These are phyloP conservation scores for Drosophila ananassae DNA, from an alignment of 1,140 invertebrate species.

Conservation along the genomic window DNA sequence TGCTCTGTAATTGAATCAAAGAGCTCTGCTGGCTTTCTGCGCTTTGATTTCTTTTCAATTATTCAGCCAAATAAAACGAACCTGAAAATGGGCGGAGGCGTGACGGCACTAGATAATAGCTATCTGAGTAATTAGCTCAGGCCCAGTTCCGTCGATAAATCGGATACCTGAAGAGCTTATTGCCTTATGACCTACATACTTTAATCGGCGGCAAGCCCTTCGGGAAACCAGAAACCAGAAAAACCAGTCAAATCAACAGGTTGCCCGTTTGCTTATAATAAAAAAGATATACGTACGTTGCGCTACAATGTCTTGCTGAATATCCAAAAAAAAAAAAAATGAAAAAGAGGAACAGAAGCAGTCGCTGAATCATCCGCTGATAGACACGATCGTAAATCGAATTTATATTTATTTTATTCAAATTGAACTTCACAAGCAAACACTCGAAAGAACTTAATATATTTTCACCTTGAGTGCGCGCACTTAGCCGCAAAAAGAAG, in stretches of 20 bases:
- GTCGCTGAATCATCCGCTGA: slow-evolving; percentile 38
- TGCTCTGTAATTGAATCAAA: slow-evolving; percentile 43
- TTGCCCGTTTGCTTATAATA: slow-evolving; percentile 7
- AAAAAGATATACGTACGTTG: background rate
- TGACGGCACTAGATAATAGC: slow-evolving; percentile 41
- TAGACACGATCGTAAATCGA: slow-evolving; percentile 48
- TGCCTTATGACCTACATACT: slow-evolving; percentile 61
- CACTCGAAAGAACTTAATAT: slow-evolving; percentile 76
- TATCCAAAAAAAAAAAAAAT: slow-evolving; percentile 9
- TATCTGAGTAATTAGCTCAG: slow-evolving; percentile 39
- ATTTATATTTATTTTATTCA: slow-evolving; percentile 69
- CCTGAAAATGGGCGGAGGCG: slow-evolving; percentile 17
- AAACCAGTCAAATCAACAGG: slow-evolving; percentile 47
- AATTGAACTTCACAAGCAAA: slow-evolving; percentile 52
- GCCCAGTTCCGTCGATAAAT: slow-evolving; percentile 8
- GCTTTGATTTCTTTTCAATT: slow-evolving; percentile 67
- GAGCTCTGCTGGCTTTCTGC: slow-evolving; percentile 28
- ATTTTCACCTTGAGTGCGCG: slow-evolving; percentile 77
- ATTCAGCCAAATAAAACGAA: slow-evolving; percentile 55
- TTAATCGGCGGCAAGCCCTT: slow-evolving; percentile 52
- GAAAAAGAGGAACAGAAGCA: background rate
- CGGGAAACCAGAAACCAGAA: slow-evolving; percentile 38
- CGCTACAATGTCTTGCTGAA: background rate
- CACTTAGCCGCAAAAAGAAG: slow-evolving; percentile 70
- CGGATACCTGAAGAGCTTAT: slow-evolving; percentile 39